Conservation (phyloP, 2,113 vertebrate genomes). For the Lophochroa leadbeateri region DNA sequence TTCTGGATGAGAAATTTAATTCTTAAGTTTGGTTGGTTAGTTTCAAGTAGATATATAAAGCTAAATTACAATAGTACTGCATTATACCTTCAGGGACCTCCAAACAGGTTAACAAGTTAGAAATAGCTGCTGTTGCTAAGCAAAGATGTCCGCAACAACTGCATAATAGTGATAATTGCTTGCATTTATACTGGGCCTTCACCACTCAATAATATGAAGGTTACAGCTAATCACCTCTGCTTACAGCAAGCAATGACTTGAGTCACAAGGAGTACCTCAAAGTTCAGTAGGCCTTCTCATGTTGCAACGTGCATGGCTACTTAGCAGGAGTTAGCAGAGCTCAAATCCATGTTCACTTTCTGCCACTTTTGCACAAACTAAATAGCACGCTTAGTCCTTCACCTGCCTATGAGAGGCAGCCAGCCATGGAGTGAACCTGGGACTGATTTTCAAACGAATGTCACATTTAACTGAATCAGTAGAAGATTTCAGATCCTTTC, state of each 20-base stretch:
- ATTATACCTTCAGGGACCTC: background rate
- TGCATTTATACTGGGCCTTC: background rate
- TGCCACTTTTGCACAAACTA: background rate
- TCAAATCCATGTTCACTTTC: background rate
- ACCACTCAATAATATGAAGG: background rate
- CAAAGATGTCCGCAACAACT: background rate
- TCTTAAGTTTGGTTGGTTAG: conserved; percentile 39
- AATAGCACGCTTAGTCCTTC: background rate
- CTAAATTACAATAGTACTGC: background rate
- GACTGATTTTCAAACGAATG: background rate
- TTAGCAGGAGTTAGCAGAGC: background rate
- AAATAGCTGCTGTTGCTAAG: conserved; percentile 45
- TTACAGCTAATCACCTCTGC: background rate
- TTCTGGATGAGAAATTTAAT: conserved; percentile 47
- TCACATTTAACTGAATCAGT: background rate
- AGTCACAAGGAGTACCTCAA: background rate
- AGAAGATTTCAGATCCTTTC: background rate
- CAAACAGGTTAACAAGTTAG: background rate
- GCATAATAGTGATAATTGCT: background rate
- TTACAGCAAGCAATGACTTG: background rate
- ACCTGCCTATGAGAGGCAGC: background rate
- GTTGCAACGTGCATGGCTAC: background rate
- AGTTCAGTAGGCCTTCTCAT: background rate
- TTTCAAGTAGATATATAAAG: conserved; percentile 39
- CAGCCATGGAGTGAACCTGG: background rate